Evolutionary conservation across 2,797 vertebrate species (phyloP).

Genomic region (Hypotaenidia philippensis): DNA sequence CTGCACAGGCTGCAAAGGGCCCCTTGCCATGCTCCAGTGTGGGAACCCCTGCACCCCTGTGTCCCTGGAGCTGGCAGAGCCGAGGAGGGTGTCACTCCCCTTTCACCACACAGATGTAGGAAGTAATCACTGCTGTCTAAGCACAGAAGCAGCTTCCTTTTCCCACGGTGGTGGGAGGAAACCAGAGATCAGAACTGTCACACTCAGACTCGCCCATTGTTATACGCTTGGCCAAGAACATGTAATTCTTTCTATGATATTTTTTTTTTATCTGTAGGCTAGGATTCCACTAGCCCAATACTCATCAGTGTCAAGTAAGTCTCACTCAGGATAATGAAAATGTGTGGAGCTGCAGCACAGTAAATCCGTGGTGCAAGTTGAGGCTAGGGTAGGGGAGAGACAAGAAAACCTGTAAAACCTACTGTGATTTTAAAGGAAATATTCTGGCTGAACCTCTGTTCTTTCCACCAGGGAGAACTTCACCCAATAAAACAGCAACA

Average conservation of each 20-base stretch:
- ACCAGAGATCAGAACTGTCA: conserved; percentile 5
- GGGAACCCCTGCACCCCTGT: rapidly evolving
- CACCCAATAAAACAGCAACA: not conserved
- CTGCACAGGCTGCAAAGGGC: rapidly evolving
- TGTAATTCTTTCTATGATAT: conserved; percentile 3
- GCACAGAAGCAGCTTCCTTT: conserved; percentile 43
- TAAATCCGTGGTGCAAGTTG: not conserved
- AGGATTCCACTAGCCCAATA: not conserved
- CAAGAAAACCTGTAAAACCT: not conserved
- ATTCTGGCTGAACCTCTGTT: not conserved
- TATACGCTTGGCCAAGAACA: not conserved
- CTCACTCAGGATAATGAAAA: not conserved
- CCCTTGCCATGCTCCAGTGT: rapidly evolving
- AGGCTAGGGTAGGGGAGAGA: not conserved
- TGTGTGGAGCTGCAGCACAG: not conserved
- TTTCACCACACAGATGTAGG: not conserved
- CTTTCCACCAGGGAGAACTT: not conserved
- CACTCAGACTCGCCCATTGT: not conserved
- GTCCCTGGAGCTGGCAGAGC: not conserved
- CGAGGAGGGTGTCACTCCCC: rapidly evolving
- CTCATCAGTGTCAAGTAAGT: not conserved
- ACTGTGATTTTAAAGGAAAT: not conserved
- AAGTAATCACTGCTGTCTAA: not conserved
- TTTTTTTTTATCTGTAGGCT: conserved; percentile 6
- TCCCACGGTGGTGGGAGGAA: conserved; percentile 52